Conservation (phyloP, 2,797 vertebrate genomes). For the Eutrigla gurnardus region DNA sequence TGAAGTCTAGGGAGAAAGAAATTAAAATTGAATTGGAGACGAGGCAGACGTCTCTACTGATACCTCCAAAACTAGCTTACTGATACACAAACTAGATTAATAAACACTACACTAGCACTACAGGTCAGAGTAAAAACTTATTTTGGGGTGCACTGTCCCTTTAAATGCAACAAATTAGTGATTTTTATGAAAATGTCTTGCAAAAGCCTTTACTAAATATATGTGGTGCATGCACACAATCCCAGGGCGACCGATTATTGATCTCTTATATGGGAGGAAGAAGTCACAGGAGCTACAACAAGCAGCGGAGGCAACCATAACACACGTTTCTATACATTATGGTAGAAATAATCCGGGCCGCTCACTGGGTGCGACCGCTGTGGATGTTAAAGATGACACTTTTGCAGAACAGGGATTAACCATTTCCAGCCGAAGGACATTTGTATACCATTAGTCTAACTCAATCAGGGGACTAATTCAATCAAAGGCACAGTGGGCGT, state of each 20-base stretch:
- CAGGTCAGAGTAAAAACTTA: no score
- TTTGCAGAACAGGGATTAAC: conserved; percentile 60
- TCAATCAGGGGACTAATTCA: conserved; percentile 74
- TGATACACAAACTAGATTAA: no score
- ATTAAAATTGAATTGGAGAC: no score
- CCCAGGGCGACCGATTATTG: conserved; percentile 33
- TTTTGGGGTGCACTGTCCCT: no score
- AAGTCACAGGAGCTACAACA: conserved; percentile 22
- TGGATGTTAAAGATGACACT: conserved; percentile 59
- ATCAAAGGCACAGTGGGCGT: conserved; percentile 73
- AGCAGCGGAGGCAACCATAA: neutral
- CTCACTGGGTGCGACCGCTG: neutral
- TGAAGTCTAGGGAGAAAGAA: no score
- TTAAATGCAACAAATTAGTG: neutral
- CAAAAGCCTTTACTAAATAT: conserved; percentile 25
- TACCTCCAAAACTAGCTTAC: no score
- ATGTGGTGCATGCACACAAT: conserved; percentile 6
- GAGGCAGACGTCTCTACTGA: no score
- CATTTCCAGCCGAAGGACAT: conserved; percentile 71
- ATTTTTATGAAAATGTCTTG: conserved; percentile 9
- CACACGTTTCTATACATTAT: conserved; percentile 9
- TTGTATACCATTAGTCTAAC: conserved; percentile 76
- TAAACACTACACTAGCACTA: no score
- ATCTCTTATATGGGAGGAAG: conserved; percentile 23
- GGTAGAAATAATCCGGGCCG: neutral